Conservation (phyloP, 2,888 invertebrate genomes). For the Cryptocheilus praepositus region DNA sequence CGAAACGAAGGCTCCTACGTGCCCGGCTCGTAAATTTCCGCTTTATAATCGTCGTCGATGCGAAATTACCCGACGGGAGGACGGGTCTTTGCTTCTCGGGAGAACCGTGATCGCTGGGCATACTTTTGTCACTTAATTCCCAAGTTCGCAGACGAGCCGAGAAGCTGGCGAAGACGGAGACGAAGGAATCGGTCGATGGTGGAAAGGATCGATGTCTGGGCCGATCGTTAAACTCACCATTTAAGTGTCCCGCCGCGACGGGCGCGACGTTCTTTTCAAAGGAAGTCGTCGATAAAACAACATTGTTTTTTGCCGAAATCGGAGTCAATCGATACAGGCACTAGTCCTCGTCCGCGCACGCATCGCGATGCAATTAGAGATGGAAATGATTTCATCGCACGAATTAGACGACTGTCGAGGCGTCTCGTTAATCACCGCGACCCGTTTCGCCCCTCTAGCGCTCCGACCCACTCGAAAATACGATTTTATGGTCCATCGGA, state of each 20-base stretch:
- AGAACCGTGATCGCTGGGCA: slow-evolving; percentile 14
- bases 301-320: too few relatives aligned
- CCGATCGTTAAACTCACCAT: slow-evolving; percentile 50
- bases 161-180: too few relatives aligned
- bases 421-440: too few relatives aligned
- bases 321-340: too few relatives aligned
- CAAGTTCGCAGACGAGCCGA: slow-evolving; percentile 1
- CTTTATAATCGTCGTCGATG: slow-evolving; percentile 58
- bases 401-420: not conserved
- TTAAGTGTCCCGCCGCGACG: slow-evolving; percentile 35
- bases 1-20: not conserved
- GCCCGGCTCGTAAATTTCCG: slow-evolving; percentile 57
- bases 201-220: slow-evolving; percentile 46
- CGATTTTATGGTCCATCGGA: too few relatives aligned
- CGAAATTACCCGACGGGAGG: slow-evolving; percentile 17
- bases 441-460: not conserved
- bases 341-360: too few relatives aligned
- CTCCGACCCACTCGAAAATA: too few relatives aligned
- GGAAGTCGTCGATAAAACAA: too few relatives aligned
- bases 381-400: not conserved
- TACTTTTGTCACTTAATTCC: slow-evolving; percentile 50
- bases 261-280: not conserved
- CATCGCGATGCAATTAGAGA: too few relatives aligned
- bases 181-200: slow-evolving; percentile 34
- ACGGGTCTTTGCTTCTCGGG: not conserved